Base-by-base conservation (phyloP, 2,888 invertebrate species). In the Macrosiphum euphorbiae region DNA sequence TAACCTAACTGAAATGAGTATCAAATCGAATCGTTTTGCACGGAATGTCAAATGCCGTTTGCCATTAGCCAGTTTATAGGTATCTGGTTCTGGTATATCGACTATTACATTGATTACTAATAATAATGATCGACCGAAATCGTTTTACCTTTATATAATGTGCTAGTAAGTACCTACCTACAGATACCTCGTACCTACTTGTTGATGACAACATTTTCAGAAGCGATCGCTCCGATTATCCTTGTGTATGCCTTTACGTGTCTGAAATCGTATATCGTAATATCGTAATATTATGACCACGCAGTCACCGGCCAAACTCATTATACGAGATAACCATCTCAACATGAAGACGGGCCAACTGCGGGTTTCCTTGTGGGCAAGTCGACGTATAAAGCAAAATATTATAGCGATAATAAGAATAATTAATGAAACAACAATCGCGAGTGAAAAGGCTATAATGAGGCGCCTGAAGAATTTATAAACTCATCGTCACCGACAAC, bases 281-380 rank as follows among this genome's bases (percentile, higher is more conserved):
- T 26, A 58, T 58, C 26, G 26, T 58, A 58, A 7, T 58, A 58
- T 58, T 58, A 58, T 44, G 28, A 41, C 58, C 35, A 35, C 67
- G 20, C 78, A 35, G 78, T 78, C 20, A 8, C 20, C 35, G 78
- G 78, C 78, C 78, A 78, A 78, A 78, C 78, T 78, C 35, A 78
- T 78, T 78, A 78, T 78, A 20, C 88, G 88, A 88, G 88, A 88
- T 88, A 88, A 55, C 41, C 26, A 88, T 88, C 88, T 58, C 52
- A 7, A 28, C 28, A 1, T 35, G 41, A 58, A 88, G 55, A 44
- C 58, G 88, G 16, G 58, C 88, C 78, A 78, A 78, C 78, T 20
- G 20, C 20, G 35, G 35, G 78, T 78, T 78, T 78, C 78, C 78
- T 78, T 35, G 35, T 78, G 78, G 35, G 24, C 55, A 55, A 55